Conservation (phyloP, 2,888 invertebrate species). For the Andrena flavipes region DNA sequence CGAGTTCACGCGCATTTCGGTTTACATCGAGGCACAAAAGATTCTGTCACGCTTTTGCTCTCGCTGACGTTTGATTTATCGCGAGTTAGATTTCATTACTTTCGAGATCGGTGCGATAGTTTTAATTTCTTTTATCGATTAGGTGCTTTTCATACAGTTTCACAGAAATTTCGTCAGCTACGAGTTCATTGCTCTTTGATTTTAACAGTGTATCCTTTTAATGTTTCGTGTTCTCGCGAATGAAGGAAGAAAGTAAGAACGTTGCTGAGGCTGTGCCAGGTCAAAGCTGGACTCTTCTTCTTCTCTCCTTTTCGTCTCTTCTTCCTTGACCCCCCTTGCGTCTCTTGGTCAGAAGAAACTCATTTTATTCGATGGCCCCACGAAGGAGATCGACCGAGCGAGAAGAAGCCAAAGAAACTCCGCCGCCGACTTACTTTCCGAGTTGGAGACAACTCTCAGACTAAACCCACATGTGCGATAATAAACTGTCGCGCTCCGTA, state of each 20-base stretch:
- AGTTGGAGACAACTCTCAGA: conserved; percentile 66
- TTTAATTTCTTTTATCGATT: neutral
- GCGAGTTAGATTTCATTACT: neutral
- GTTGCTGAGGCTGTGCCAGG: conserved; percentile 31
- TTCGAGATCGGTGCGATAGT: neutral
- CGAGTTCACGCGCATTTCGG: neutral
- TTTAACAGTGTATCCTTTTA: neutral
- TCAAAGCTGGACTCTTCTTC: conserved; percentile 30
- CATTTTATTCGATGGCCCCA: conserved; percentile 55
- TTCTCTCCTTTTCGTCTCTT: conserved; percentile 3
- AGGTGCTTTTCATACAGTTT: neutral
- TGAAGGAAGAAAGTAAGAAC: conserved; percentile 25
- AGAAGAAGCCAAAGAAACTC: conserved; percentile 48
- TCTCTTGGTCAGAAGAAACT: conserved; percentile 55
- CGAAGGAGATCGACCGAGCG: conserved; percentile 41
- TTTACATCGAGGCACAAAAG: neutral
- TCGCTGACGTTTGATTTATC: neutral
- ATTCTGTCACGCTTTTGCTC: neutral
- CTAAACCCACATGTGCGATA: conserved; percentile 71
- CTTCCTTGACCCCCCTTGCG: conserved; percentile 11
- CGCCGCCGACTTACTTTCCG: conserved; percentile 58
- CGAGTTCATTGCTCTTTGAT: neutral
- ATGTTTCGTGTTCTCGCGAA: neutral
- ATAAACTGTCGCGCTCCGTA: conserved; percentile 65
- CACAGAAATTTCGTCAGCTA: neutral